Evolutionary conservation across 2,797 vertebrate genomes (phyloP).

Genomic region (Protonibea diacanthus): DNA sequence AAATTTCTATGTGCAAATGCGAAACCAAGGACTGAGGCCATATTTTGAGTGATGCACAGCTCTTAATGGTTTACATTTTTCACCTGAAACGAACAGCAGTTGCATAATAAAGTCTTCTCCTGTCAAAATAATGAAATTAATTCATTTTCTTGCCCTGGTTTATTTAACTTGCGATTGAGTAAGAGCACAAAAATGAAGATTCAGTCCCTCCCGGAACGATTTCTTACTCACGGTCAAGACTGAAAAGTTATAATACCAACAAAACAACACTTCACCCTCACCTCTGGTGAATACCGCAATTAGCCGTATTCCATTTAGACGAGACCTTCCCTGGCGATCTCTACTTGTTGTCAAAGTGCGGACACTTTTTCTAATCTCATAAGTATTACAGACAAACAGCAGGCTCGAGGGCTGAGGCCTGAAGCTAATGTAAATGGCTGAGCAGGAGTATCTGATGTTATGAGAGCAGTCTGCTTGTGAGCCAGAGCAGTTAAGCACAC

Average conservation of each 20-base stretch:
- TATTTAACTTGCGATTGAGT: background rate
- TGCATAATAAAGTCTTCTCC: background rate
- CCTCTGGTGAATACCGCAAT: background rate
- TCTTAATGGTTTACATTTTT: conserved; percentile 15
- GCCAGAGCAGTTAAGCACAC: conserved; percentile 70
- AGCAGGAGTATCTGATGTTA: conserved; percentile 74
- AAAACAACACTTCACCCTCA: background rate
- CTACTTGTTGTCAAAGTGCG: conserved; percentile 38
- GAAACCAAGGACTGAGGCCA: background rate
- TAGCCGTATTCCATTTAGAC: background rate
- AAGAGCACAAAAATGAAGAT: background rate
- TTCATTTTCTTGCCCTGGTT: background rate
- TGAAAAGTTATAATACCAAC: background rate
- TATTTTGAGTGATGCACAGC: background rate
- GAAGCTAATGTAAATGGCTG: conserved; percentile 65
- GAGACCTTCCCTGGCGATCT: conserved; percentile 4
- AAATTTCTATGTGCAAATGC: conserved; percentile 22
- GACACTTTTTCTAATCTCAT: conserved; percentile 34
- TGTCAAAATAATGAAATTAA: too few species aligned
- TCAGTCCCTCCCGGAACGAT: too few species aligned
- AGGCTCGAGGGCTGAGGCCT: conserved; percentile 38
- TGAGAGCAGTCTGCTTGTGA: conserved; percentile 70
- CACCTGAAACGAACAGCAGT: background rate
- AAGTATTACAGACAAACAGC: conserved; percentile 40
- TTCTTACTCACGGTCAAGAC: background rate